Evolutionary conservation across 2,113 vertebrate species (phyloP), one percentile per base, ranked within the genome.

Genomic region (Tetrao urogallus): DNA sequence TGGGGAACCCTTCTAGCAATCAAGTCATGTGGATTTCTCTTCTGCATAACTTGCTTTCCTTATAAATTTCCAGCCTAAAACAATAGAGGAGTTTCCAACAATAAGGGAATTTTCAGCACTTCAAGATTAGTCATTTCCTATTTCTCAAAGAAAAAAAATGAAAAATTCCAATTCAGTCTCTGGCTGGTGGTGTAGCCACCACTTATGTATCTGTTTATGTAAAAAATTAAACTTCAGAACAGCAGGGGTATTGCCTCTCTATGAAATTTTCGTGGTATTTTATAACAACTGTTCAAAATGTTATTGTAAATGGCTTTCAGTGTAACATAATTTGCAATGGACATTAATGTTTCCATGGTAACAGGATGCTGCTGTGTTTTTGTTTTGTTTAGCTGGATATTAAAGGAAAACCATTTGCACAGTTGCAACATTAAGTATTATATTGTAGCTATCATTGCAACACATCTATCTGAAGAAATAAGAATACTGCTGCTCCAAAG

Each of bases 71-170:
- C 66, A 88, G 82, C 66, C 90, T 94, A 86, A 93, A 95, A 93
- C 90, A 95, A 92, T 84, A 92, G 45, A 84, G 48, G 30, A 45
- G 30, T 90, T 97, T 94, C 92, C 95, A 96, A 81, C 82, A 76
- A 45, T 70, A 75, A 71, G 76, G 92, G 93, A 90, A 88, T 86
- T 95, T 96, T 92, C 86, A 94, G 66, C 74, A 65, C 90, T 91
- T 61, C 2, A 10, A 76, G 32, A 28, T 95, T 91, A 95, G 73
- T 96, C 88, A 95, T 75, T 97, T 95, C 90, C 80, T 81, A 61
- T 95, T 94, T 93, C 82, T 95, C 94, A 95, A 92, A 94, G 57
- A 88, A 92, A 93, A 61, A 97, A 96, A 90, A 94, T 86, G 69
- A 52, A 70, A 96, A 93, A 73, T 82, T 96, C 73, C 70, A 50